Evolutionary conservation across 2,888 invertebrate genomes (phyloP).

Genomic region (Athripsodes cinereus): DNA sequence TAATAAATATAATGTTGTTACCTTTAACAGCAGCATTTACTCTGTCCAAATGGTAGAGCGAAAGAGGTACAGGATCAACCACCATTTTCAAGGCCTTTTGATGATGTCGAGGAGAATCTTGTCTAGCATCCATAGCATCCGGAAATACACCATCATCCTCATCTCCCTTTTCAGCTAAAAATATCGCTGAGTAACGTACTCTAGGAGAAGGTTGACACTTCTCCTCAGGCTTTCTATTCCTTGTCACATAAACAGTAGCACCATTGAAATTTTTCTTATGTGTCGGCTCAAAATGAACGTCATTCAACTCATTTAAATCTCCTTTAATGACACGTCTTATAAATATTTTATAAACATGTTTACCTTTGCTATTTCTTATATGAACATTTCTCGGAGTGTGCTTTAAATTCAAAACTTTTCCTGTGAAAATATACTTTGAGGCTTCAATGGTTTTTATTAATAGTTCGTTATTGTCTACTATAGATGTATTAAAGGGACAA

Average conservation of each 20-base stretch:
- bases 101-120: slow-evolving; percentile 31
- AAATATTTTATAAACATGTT: slow-evolving; percentile 42
- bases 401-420: slow-evolving; percentile 46
- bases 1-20: too few relatives aligned
- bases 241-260: slow-evolving; percentile 40
- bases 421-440: slow-evolving; percentile 49
- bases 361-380: slow-evolving; percentile 36
- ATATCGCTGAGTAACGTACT: slow-evolving; percentile 46
- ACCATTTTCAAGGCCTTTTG: slow-evolving; percentile 38
- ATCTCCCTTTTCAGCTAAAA: slow-evolving; percentile 34
- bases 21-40: slow-evolving; percentile 52
- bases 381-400: slow-evolving; percentile 29
- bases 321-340: slow-evolving; percentile 46
- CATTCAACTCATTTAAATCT: slow-evolving; percentile 39
- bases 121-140: slow-evolving; percentile 26
- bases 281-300: slow-evolving; percentile 38
- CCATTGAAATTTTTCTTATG: slow-evolving; percentile 40
- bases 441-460: slow-evolving; percentile 47
- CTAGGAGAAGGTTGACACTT: slow-evolving; percentile 42
- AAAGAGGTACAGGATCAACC: slow-evolving; percentile 49
- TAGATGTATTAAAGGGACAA: slow-evolving; percentile 48
- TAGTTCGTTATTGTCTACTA: slow-evolving; percentile 48
- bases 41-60: slow-evolving; percentile 48
- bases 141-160: slow-evolving; percentile 31
- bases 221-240: slow-evolving; percentile 36